phyloP scores from a whole-genome alignment of 2,888 invertebrate genomes.

The Acrocera orbiculus region DNA sequence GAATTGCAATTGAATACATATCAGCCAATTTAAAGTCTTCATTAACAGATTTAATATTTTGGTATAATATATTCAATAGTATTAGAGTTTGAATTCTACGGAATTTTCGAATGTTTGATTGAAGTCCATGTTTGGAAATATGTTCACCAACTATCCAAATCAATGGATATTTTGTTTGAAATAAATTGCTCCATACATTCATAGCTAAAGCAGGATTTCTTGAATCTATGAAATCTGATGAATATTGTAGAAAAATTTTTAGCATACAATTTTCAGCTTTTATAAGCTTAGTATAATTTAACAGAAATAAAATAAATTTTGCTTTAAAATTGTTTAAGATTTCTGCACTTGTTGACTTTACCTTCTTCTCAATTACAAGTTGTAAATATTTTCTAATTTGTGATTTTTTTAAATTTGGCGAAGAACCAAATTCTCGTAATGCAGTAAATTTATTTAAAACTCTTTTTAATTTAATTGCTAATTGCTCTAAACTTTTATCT shows the following conservation, averaged over 20 bases:
- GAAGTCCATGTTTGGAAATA: conserved; percentile 42
- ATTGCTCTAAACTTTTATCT: conserved; percentile 47
- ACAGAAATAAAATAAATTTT: conserved; percentile 20
- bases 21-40: conserved; percentile 13
- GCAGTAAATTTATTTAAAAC: conserved; percentile 18
- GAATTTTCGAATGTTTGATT: conserved; percentile 41
- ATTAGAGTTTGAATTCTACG: conserved; percentile 49
- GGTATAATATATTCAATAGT: conserved; percentile 45
- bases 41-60: conserved; percentile 29
- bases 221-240: conserved; percentile 20
- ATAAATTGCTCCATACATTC: conserved; percentile 43
- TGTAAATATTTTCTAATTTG: conserved; percentile 19
- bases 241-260: conserved; percentile 15
- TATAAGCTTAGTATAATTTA: conserved; percentile 13
- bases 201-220: conserved; percentile 36
- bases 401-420: conserved; percentile 2
- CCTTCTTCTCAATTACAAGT: conserved; percentile 19
- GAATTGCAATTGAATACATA: conserved; percentile 16
- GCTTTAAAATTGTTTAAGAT: conserved; percentile 18
- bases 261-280: conserved; percentile 14
- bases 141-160: conserved; percentile 40
- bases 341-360: conserved; percentile 15
- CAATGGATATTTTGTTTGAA: conserved; percentile 48
- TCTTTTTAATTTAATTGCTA: conserved; percentile 41
- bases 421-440: conserved; percentile 14